Percentiles rank a stretch among this genome's conserved stretches.
Conservation (phyloP, 2,888 invertebrate species). For the Drosophila monieri region DNA sequence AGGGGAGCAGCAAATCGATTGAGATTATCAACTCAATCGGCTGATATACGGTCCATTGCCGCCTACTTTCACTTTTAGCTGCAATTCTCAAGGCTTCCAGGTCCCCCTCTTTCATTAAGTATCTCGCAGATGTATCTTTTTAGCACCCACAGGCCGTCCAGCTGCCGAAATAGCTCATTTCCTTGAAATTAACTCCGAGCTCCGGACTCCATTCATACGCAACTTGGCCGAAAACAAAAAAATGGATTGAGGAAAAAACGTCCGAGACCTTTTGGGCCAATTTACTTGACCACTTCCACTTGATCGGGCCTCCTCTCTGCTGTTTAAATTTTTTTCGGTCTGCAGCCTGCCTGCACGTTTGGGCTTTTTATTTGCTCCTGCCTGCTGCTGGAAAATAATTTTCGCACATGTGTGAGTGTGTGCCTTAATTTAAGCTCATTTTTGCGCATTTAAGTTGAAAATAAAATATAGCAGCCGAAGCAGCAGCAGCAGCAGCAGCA, state of each 20-base stretch:
- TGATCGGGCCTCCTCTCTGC: slow-evolving; percentile 34
- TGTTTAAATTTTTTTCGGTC: slow-evolving; percentile 38
- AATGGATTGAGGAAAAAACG: slow-evolving; percentile 10
- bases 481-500: slow-evolving; percentile 68
- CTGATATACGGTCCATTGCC: slow-evolving; percentile 14
- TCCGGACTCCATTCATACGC: slow-evolving; percentile 61
- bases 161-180: slow-evolving; percentile 69
- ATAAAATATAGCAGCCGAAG: slow-evolving; percentile 60
- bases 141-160: slow-evolving; percentile 21
- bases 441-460: slow-evolving; percentile 77
- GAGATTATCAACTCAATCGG: slow-evolving; percentile 31
- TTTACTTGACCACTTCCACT: slow-evolving; percentile 64
- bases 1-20: slow-evolving; percentile 29
- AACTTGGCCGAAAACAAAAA: slow-evolving; percentile 22
- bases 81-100: slow-evolving; percentile 9
- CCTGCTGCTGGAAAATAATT: slow-evolving; percentile 71
- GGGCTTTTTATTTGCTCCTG: slow-evolving; percentile 71
- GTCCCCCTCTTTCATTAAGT: not conserved
- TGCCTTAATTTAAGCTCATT: slow-evolving; percentile 79
- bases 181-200: slow-evolving; percentile 64
- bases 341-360: slow-evolving; percentile 65
- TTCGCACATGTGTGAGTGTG: slow-evolving; percentile 62
- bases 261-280: slow-evolving; percentile 61
- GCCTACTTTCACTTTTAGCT: slow-evolving; percentile 28
- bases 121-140: slow-evolving; percentile 15